These are phyloP conservation scores for Palythoa grandiflora DNA, from an alignment of 92 coral and sea anemone species.

Conservation along the genomic window DNA sequence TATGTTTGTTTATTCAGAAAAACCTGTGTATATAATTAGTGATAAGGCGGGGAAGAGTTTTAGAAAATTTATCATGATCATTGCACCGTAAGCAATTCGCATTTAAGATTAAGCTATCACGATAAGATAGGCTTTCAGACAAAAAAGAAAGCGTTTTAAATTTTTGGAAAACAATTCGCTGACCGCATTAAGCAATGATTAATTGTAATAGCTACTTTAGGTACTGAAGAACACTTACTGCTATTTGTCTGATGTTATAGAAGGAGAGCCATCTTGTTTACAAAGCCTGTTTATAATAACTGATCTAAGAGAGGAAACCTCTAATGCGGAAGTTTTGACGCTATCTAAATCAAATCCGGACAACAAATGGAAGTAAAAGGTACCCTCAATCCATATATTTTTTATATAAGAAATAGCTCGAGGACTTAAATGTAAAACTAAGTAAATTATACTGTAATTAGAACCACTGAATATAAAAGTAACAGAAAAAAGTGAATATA, in stretches of 20 bases:
- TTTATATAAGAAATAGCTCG: not conserved
- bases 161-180: conserved; percentile 14
- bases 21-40: not conserved
- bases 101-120: not conserved
- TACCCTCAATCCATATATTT: not conserved
- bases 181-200: conserved; percentile 12
- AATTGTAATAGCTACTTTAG: not conserved
- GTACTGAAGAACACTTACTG: not conserved
- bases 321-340: conserved; percentile 13
- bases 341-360: conserved; percentile 26
- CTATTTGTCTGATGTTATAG: not conserved
- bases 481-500: not conserved
- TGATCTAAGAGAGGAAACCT: not conserved
- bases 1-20: not conserved
- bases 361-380: not conserved
- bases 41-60: not conserved
- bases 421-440: not conserved
- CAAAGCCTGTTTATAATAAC: conserved; percentile 1
- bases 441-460: conserved; percentile 1
- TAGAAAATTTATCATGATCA: not conserved
- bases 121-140: not conserved
- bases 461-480: not conserved
- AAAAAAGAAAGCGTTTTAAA: not conserved
- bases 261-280: not conserved
- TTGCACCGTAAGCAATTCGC: not conserved